Evolutionary conservation across 2,888 invertebrate species (phyloP).

Genomic region (Patella pellucida): DNA sequence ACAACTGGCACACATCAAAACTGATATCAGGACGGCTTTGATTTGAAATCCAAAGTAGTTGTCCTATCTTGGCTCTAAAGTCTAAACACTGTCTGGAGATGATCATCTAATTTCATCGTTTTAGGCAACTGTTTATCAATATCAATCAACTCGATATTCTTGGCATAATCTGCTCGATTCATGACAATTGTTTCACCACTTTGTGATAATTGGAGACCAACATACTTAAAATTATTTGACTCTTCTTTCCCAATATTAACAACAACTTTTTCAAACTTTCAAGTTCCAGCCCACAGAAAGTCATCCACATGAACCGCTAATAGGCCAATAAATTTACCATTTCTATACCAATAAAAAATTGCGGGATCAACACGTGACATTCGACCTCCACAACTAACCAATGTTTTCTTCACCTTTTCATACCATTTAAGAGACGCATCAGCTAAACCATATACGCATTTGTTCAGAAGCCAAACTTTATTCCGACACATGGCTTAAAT

Average conservation of each 20-base stretch:
- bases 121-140: no score
- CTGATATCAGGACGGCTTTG: no score
- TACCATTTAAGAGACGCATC: slow-evolving; percentile 25
- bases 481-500: no score
- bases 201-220: neutral
- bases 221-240: neutral
- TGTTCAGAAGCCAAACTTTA: no score
- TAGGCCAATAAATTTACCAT: neutral
- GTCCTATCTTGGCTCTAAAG: no score
- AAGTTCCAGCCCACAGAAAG: neutral
- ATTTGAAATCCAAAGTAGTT: no score
- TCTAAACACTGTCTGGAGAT: no score
- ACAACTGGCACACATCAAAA: no score
- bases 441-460: slow-evolving; percentile 15
- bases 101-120: no score
- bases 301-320: neutral
- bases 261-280: neutral
- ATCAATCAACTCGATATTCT: neutral
- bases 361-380: slow-evolving; percentile 10
- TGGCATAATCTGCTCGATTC: neutral
- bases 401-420: neutral
- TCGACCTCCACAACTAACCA: neutral
- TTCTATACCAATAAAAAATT: slow-evolving; percentile 19
- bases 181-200: neutral
- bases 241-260: neutral